These are phyloP conservation scores for Xanthorhoe spadicearia DNA, from an alignment of 2,888 invertebrate genomes.

Conservation along the genomic window DNA sequence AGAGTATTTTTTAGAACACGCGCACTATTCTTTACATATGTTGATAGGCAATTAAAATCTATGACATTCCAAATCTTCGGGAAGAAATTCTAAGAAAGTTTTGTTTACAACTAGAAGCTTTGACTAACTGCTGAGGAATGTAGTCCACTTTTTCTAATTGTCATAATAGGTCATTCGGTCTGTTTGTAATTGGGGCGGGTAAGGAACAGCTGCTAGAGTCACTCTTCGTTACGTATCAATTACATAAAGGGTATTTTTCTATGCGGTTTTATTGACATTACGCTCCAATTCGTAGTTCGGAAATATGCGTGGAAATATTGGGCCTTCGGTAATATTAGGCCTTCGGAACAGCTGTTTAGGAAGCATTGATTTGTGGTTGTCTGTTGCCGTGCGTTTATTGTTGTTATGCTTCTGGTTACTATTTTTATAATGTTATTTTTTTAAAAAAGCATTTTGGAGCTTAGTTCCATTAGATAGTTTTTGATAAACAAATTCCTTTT, in stretches of 20 bases:
- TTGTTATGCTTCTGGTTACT: background rate
- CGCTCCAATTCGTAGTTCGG: constrained; percentile 33
- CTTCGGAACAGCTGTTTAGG: constrained; percentile 28
- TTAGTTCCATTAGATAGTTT: too few species aligned
- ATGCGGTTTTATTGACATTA: constrained; percentile 38
- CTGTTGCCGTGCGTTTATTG: constrained; percentile 8
- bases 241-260: constrained; percentile 37
- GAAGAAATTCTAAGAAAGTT: constrained; percentile 12
- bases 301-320: constrained; percentile 31
- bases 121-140: constrained; percentile 32
- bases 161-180: constrained; percentile 43
- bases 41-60: background rate
- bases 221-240: constrained; percentile 43
- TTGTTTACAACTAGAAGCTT: constrained; percentile 16
- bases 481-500: too few species aligned
- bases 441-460: background rate
- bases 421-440: background rate
- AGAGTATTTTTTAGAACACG: background rate
- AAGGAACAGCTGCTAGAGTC: constrained; percentile 46
- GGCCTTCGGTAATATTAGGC: constrained; percentile 25
- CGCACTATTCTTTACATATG: background rate
- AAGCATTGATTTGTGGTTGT: constrained; percentile 28
- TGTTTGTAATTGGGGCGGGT: constrained; percentile 40
- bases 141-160: constrained; percentile 43
- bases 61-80: constrained; percentile 4